Conservation (phyloP, 2,888 invertebrate genomes). For the Nezara viridula region DNA sequence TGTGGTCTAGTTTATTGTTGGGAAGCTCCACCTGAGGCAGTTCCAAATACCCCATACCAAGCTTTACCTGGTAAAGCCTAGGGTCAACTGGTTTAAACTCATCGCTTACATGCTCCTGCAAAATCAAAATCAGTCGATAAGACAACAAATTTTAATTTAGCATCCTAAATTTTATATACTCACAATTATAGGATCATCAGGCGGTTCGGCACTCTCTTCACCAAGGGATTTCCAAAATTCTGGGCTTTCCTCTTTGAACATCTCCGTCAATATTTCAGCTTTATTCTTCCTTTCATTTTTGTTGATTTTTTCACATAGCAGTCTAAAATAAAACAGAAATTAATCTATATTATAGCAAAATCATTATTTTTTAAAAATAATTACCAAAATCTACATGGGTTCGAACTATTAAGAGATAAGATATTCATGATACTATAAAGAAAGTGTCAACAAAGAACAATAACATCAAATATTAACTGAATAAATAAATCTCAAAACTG, state of each 20-base stretch:
- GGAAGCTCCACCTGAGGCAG: constrained; percentile 91
- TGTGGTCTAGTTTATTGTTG: constrained; percentile 81
- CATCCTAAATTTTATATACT: constrained; percentile 58
- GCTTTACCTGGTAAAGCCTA: constrained; percentile 91
- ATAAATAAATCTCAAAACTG: background rate
- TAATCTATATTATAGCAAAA: too few relatives aligned
- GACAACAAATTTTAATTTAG: constrained; percentile 65
- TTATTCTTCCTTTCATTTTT: constrained; percentile 97
- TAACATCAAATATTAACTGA: background rate
- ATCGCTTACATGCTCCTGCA: constrained; percentile 80
- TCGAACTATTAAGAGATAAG: background rate
- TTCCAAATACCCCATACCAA: constrained; percentile 99
- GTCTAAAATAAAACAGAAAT: constrained; percentile 69
- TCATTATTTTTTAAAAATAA: background rate
- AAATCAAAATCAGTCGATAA: constrained; percentile 61
- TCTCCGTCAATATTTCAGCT: constrained; percentile 88
- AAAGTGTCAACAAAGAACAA: background rate
- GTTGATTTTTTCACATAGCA: constrained; percentile 98
- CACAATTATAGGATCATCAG: constrained; percentile 71
- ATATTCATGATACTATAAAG: background rate
- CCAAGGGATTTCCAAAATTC: constrained; percentile 88
- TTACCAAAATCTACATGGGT: too few relatives aligned
- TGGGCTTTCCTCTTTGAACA: constrained; percentile 84
- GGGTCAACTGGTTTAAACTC: constrained; percentile 78
- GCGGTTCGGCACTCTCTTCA: constrained; percentile 72